Percentiles rank a stretch among this genome's conserved stretches.
phyloP scores from a whole-genome alignment of 2,888 invertebrate genomes.

The Caenorhabditis sinica region DNA sequence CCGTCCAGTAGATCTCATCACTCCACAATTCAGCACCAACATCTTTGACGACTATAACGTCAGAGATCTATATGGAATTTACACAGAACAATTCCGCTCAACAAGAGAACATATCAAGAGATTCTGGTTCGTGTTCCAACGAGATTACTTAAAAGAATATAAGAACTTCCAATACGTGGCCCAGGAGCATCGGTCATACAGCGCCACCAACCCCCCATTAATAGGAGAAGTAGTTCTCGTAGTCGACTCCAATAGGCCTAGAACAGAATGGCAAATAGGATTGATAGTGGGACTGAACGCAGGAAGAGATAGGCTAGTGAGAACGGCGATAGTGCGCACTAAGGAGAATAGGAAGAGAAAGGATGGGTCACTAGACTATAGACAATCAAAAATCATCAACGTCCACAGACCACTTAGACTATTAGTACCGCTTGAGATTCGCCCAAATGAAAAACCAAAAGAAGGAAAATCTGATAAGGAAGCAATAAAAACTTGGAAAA shows the following conservation, averaged over 20 bases:
- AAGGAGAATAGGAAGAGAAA: background rate
- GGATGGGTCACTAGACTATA: constrained; percentile 2
- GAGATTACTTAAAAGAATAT: constrained; percentile 2
- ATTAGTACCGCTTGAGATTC: constrained; percentile 9
- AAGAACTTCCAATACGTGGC: background rate
- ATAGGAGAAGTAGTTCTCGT: constrained; percentile 29
- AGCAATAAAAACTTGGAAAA: background rate
- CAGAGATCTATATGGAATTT: background rate
- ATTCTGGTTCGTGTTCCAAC: constrained; percentile 12
- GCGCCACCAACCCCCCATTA: background rate
- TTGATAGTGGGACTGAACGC: constrained; percentile 1
- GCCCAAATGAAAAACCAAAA: background rate
- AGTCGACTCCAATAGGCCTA: background rate
- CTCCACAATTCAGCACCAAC: background rate
- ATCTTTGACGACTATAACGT: background rate
- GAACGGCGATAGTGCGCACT: background rate
- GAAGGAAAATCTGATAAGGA: background rate
- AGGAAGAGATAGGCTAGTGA: constrained; percentile 15
- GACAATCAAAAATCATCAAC: background rate
- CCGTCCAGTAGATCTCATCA: constrained; percentile 23
- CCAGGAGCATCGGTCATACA: background rate
- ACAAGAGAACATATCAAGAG: background rate
- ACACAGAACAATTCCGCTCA: background rate
- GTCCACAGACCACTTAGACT: constrained; percentile 12
- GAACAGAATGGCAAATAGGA: constrained; percentile 31